These are phyloP conservation scores for Spilogale gracilis DNA, from an alignment of 2,113 vertebrate species.

Conservation along the genomic window DNA sequence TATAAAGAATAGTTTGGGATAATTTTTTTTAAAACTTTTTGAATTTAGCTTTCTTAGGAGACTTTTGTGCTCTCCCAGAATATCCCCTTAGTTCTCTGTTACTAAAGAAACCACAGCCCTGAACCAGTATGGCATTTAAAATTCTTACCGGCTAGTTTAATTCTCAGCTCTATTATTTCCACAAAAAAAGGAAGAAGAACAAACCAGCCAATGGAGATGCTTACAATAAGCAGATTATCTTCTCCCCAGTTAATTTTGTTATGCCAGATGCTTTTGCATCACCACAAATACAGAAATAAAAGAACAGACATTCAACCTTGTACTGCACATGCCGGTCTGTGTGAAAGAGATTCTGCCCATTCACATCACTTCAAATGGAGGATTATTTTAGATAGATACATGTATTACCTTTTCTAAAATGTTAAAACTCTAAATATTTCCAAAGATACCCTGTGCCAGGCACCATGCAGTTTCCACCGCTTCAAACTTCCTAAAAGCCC, in stretches of 20 bases:
- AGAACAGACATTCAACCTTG: not conserved
- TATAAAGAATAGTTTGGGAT: conserved; percentile 8
- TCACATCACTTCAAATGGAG: not conserved
- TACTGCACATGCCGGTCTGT: not conserved
- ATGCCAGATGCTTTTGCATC: not conserved
- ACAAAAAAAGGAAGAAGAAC: not conserved
- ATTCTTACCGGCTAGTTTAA: conserved; percentile 35
- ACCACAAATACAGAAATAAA: conserved; percentile 16
- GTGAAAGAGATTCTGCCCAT: not conserved
- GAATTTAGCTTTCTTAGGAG: conserved; percentile 17
- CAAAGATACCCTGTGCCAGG: not conserved
- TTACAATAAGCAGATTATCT: conserved; percentile 68
- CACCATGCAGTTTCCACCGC: not conserved
- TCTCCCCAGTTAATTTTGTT: conserved; percentile 1
- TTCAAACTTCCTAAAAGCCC: not conserved
- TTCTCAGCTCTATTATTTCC: conserved; percentile 62
- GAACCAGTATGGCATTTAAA: not conserved
- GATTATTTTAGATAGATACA: conserved; percentile 2
- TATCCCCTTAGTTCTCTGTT: not conserved
- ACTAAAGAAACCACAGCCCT: not conserved
- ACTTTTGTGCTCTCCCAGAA: not conserved
- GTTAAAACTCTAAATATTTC: conserved; percentile 67
- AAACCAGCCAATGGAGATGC: not conserved
- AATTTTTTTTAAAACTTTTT: conserved; percentile 21
- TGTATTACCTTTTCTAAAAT: conserved; percentile 34